Conservation (phyloP, 1,140 invertebrate genomes). For the Eufriesea mexicana region DNA sequence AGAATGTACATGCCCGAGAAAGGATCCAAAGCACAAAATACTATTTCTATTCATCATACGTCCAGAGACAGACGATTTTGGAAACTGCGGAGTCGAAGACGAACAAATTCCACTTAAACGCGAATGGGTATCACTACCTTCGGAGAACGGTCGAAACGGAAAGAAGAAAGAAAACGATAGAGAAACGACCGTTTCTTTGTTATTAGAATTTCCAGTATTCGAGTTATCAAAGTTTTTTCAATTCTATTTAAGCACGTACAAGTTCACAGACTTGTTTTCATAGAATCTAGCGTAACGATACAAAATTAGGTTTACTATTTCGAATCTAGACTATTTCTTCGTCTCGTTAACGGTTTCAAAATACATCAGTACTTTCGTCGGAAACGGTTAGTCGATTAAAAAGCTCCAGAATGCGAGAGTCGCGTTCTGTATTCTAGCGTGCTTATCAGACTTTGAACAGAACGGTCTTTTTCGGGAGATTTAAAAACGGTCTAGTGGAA, state of each 20-base stretch:
- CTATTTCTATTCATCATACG: constrained; percentile 79
- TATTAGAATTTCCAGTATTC: constrained; percentile 74
- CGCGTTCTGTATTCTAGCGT: constrained; percentile 52
- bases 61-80: constrained; percentile 79
- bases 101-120: constrained; percentile 74
- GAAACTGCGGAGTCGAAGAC: constrained; percentile 78
- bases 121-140: background rate
- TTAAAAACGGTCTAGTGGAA: constrained; percentile 59
- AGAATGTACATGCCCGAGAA: constrained; percentile 78
- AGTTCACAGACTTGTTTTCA: constrained; percentile 59
- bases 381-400: constrained; percentile 54
- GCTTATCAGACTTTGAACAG: constrained; percentile 52
- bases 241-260: constrained; percentile 62
- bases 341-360: constrained; percentile 45
- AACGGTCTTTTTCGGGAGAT: constrained; percentile 23
- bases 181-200: constrained; percentile 62
- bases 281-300: constrained; percentile 60
- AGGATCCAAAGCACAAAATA: constrained; percentile 71
- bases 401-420: constrained; percentile 17
- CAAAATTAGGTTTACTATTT: constrained; percentile 60
- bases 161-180: background rate
- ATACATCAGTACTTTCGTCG: constrained; percentile 43
- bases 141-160: background rate
- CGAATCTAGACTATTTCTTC: constrained; percentile 61
- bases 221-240: constrained; percentile 64